These are phyloP conservation scores for Halcyon badia DNA, from an alignment of 2,797 vertebrate genomes.

Conservation along the genomic window DNA sequence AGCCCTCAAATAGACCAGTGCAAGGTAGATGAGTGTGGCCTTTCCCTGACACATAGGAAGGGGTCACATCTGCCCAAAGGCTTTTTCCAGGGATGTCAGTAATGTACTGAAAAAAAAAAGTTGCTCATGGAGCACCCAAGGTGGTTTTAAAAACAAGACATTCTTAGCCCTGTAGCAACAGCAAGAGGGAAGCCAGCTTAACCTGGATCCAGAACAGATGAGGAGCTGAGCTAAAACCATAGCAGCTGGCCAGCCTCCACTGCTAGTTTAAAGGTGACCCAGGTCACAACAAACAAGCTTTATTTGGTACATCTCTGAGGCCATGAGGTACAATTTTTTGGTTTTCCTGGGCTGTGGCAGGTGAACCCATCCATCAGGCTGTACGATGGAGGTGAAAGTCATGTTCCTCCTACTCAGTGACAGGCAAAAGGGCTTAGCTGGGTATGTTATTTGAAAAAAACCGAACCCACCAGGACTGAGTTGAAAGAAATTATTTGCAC, in stretches of 20 bases:
- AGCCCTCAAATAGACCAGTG: neutral
- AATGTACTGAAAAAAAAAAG: neutral
- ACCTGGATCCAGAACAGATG: neutral
- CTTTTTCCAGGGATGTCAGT: neutral
- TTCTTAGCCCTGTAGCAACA: neutral
- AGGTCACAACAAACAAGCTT: neutral
- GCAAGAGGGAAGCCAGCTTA: neutral
- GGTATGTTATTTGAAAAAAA: neutral
- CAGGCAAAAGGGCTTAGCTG: neutral
- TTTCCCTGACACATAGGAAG: neutral
- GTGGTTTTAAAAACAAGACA: neutral
- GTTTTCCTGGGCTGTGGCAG: neutral
- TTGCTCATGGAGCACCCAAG: neutral
- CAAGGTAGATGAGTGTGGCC: neutral
- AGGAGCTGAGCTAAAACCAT: neutral
- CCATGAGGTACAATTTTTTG: neutral
- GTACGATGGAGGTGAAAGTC: neutral
- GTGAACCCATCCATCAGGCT: neutral
- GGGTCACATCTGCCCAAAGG: neutral
- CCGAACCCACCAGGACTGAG: accelerated
- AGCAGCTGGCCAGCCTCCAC: neutral
- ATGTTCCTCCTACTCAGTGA: neutral
- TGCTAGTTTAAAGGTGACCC: neutral
- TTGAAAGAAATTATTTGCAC: neutral
- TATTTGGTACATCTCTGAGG: neutral